A percentile compares a stretch with the other conserved stretches of the same genome.
phyloP scores from a whole-genome alignment of 1,140 invertebrate genomes.

The Drosophila watanabei region DNA sequence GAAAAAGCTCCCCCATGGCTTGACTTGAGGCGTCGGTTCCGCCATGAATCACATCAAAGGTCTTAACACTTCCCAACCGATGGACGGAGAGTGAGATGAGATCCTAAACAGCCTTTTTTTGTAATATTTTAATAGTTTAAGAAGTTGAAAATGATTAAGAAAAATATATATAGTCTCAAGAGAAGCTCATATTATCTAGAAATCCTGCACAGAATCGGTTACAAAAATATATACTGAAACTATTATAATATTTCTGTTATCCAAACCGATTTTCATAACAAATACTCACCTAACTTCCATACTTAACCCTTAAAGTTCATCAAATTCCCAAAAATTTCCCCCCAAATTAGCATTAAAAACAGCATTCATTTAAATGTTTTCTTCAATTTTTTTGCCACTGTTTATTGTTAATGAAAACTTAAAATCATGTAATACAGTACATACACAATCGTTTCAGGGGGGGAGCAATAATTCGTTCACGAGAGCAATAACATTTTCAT shows the following conservation, averaged over 20 bases:
- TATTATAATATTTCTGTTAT: background rate
- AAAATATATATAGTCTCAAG: background rate
- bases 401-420: constrained; percentile 63
- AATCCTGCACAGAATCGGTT: background rate
- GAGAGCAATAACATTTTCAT: constrained; percentile 74
- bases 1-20: background rate
- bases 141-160: background rate
- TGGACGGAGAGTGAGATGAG: background rate
- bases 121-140: too few species aligned
- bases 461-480: constrained; percentile 49
- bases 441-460: constrained; percentile 50
- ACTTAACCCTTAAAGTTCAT: background rate
- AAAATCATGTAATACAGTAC: constrained; percentile 57
- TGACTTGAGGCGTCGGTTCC: constrained; percentile 2
- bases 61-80: constrained; percentile 1
- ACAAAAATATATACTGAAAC: background rate
- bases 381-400: background rate
- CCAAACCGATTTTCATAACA: too few species aligned
- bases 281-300: background rate
- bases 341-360: background rate
- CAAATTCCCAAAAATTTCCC: background rate
- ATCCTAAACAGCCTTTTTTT: constrained; percentile 1
- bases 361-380: background rate
- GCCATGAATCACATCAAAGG: constrained; percentile 11
- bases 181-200: background rate